Conservation (phyloP, 2,113 vertebrate species). For the Vulpes vulpes region DNA sequence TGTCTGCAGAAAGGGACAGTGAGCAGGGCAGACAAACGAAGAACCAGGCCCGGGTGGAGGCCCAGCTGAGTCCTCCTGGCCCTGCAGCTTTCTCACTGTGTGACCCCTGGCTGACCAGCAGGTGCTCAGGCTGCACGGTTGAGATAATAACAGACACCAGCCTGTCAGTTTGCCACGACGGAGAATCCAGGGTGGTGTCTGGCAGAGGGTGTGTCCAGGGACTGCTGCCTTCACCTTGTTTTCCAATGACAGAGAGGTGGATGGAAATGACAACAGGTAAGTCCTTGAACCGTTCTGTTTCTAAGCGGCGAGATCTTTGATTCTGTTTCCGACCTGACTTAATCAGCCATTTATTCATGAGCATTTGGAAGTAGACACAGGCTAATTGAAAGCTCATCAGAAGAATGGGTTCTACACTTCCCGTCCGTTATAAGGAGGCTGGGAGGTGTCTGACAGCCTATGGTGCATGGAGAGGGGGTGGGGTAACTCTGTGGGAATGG, state of each 20-base stretch:
- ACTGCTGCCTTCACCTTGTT: rapidly evolving
- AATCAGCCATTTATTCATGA: constrained; percentile 70
- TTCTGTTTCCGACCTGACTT: constrained; percentile 54
- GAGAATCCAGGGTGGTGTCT: too few relatives aligned
- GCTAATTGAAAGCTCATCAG: constrained; percentile 62
- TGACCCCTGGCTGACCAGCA: too few relatives aligned
- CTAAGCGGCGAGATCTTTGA: background rate
- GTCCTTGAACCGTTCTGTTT: background rate
- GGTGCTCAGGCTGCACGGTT: background rate
- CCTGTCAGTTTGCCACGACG: background rate
- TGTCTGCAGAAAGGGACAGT: background rate
- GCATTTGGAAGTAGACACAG: constrained; percentile 50
- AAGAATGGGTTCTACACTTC: background rate
- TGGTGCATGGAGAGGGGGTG: too few relatives aligned
- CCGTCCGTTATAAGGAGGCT: background rate
- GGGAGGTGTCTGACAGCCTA: background rate
- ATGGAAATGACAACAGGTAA: rapidly evolving
- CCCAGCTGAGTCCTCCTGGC: rapidly evolving
- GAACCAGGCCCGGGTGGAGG: background rate
- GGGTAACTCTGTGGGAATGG: rapidly evolving
- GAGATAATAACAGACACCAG: background rate
- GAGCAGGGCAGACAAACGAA: background rate
- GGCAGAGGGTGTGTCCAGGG: rapidly evolving
- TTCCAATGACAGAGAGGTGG: rapidly evolving
- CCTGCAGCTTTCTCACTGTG: background rate